These are phyloP conservation scores for Ochotona princeps DNA, from an alignment of 2,113 vertebrate genomes.

Conservation along the genomic window DNA sequence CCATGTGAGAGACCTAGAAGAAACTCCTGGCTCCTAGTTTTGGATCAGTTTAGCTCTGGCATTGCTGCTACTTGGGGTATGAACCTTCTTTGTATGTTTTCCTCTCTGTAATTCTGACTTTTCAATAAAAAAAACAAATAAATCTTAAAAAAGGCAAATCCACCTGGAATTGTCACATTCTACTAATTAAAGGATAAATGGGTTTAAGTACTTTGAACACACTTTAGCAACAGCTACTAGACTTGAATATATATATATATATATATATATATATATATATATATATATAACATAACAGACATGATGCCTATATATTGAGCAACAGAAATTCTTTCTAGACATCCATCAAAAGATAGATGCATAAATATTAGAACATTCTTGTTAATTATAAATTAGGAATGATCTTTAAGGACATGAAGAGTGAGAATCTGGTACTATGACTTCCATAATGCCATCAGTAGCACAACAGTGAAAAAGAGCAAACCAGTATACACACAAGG, in stretches of 20 bases:
- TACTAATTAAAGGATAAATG: background rate
- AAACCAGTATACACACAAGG: background rate
- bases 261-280: background rate
- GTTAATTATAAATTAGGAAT: slow-evolving; percentile 6
- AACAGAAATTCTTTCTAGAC: background rate
- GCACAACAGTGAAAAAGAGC: background rate
- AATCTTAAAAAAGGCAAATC: too few species aligned
- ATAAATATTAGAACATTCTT: background rate
- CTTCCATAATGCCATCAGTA: background rate
- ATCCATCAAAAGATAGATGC: background rate
- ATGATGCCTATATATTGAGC: background rate
- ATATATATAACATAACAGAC: background rate
- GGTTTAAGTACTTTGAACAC: background rate
- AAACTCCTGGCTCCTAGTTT: too few species aligned
- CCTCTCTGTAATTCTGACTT: too few species aligned
- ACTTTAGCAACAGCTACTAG: background rate
- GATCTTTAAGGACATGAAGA: background rate
- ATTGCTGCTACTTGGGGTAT: too few species aligned
- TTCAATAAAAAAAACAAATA: too few species aligned
- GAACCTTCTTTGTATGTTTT: too few species aligned
- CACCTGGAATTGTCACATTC: background rate
- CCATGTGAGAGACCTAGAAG: too few species aligned
- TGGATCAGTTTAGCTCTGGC: too few species aligned
- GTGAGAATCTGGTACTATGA: background rate
- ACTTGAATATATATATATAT: background rate